phyloP scores from a whole-genome alignment of 1,140 invertebrate species.

The Drosophila fuyamai region DNA sequence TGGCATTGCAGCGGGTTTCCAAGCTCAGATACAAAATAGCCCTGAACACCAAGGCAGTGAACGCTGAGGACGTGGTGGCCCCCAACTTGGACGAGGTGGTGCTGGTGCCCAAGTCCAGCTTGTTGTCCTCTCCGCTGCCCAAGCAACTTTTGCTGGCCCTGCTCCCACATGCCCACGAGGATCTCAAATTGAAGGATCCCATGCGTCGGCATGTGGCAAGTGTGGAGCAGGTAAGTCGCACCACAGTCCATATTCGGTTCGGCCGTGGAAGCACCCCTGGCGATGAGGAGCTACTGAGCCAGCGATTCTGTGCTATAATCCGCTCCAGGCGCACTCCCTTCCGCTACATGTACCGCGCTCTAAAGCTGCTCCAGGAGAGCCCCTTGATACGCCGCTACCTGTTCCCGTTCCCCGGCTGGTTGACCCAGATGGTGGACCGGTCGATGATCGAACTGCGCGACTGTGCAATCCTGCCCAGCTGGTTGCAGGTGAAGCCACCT shows the following conservation, averaged over 20 bases:
- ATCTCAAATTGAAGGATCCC: slow-evolving; percentile 5
- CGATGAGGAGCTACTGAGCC: neutral
- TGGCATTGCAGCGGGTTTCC: slow-evolving; percentile 8
- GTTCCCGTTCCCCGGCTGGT: slow-evolving; percentile 47
- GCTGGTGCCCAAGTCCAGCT: slow-evolving; percentile 60
- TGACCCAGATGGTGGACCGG: slow-evolving; percentile 13
- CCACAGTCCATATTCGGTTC: slow-evolving; percentile 41
- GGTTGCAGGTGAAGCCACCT: neutral
- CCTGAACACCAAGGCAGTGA: neutral
- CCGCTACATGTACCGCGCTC: slow-evolving; percentile 64
- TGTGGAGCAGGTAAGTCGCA: slow-evolving; percentile 43
- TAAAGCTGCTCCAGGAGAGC: slow-evolving; percentile 53
- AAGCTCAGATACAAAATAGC: slow-evolving; percentile 1
- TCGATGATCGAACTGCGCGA: neutral
- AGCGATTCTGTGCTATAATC: slow-evolving; percentile 52
- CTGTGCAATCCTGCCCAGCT: neutral
- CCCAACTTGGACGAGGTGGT: slow-evolving; percentile 66
- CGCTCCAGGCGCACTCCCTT: slow-evolving; percentile 55
- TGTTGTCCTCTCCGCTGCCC: slow-evolving; percentile 23
- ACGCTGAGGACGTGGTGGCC: slow-evolving; percentile 52
- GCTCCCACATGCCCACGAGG: slow-evolving; percentile 53
- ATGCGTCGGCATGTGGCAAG: slow-evolving; percentile 40
- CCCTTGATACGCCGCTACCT: slow-evolving; percentile 58
- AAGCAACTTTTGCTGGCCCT: slow-evolving; percentile 39
- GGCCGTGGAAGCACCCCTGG: neutral